Base-by-base conservation (phyloP, 2,888 invertebrate species). In the Aethes cnicana region DNA sequence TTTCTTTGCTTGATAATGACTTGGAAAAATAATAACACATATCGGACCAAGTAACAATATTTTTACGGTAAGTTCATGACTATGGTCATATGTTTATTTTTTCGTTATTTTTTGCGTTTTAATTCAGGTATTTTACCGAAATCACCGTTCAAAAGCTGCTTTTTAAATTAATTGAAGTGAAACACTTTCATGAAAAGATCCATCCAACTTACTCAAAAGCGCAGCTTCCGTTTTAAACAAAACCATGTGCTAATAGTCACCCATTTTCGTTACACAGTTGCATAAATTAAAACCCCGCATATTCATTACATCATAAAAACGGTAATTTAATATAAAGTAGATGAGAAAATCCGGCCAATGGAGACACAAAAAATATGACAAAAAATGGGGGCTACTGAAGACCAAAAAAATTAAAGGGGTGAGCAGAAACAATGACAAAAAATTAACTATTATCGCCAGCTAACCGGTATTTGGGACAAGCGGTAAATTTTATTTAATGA, bases 251-350 rank as follows among this genome's bases (percentile, higher is more conserved):
- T 84, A 85, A 86, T 81, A 76, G 69, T 75, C 72, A 61, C 83
- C 72, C 84, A 72, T 85, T 85, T 80, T 78, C 79, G 56, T 68
- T 73, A 66, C 69, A 77, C 78, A 76, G 73, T 81, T 79, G 77
- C 76, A 79, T 74, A 73, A 47, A 52, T 69, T 61, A 65, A 77
- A 82, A 69, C 69, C 87, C 86, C 86, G 84, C 84, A 84, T 89
- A 86, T 85, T 83, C 80, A 87, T 87, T 84, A 83, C 81, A 55
- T 56, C 59, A 80, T 64, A 86, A 86, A 87, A 87, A 85, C 76
- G 66, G 86, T 88, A 88, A 89, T 88, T 87, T 87, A 87, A 88
- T 88, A 88, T 86, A 88, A 88, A 87, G 79, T 84, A 85, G 80
- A 81, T 71, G 82, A 86, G 84, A 82, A 79, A 87, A 87, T 83